phyloP scores from a whole-genome alignment of 2,797 vertebrate species.

The Mus spretus region DNA sequence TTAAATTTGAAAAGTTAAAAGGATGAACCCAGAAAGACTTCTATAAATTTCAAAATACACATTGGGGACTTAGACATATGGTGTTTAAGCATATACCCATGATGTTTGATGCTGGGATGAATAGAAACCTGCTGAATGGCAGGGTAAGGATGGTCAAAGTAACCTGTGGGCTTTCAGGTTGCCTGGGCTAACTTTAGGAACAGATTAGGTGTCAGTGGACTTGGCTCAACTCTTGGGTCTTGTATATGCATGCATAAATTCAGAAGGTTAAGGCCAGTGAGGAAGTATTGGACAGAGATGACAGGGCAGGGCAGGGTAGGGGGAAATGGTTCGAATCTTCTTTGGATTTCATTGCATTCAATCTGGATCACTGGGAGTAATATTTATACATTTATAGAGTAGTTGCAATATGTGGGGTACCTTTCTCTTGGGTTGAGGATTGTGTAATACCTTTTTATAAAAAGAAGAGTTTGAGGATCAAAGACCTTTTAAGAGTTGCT shows the following conservation, averaged over 20 bases:
- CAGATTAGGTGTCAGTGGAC: background rate
- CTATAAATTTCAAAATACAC: conserved; percentile 71
- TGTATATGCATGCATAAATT: conserved; percentile 26
- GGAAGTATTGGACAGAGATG: background rate
- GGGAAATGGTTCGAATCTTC: background rate
- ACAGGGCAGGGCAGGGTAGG: too few relatives aligned
- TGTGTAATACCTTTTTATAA: conserved; percentile 1
- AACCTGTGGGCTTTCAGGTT: background rate
- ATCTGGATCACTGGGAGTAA: background rate
- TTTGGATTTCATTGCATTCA: background rate
- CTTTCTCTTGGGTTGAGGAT: background rate
- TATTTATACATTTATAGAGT: background rate
- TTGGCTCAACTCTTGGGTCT: background rate
- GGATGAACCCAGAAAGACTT: conserved; percentile 58
- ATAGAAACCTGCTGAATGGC: background rate
- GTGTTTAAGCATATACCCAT: conserved; percentile 48
- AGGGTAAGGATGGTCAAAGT: background rate
- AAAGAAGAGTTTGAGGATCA: background rate
- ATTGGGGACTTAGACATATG: conserved; percentile 28
- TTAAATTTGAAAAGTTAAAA: conserved; percentile 54
- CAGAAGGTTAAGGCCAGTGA: background rate
- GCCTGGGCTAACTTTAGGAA: background rate
- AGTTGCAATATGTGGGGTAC: background rate
- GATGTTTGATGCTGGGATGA: background rate
- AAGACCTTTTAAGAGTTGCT: background rate